phyloP scores from a whole-genome alignment of 1,140 invertebrate genomes.

The Hylaeus volcanicus region DNA sequence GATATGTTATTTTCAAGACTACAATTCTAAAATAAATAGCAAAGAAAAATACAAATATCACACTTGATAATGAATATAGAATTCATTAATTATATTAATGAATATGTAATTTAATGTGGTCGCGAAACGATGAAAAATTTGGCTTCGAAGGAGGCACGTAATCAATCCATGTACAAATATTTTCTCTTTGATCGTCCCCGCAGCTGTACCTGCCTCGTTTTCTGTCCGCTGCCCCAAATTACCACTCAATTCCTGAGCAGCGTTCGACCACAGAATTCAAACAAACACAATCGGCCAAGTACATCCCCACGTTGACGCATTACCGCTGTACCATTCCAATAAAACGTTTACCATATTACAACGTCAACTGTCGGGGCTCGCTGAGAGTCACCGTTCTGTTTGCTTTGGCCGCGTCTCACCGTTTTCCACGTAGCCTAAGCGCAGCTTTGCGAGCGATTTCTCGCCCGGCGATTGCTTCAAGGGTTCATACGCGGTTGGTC shows the following conservation, averaged over 20 bases:
- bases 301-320: conserved; percentile 48
- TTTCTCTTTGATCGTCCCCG: conserved; percentile 12
- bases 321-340: conserved; percentile 41
- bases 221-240: conserved; percentile 23
- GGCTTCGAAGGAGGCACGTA: not conserved
- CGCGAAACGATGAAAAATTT: not conserved
- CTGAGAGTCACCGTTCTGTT: conserved; percentile 51
- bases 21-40: too few species aligned
- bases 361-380: conserved; percentile 46
- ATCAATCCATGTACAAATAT: conserved; percentile 8
- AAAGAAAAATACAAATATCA: too few species aligned
- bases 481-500: conserved; percentile 24
- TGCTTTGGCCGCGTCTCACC: conserved; percentile 61
- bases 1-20: too few species aligned
- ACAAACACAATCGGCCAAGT: conserved; percentile 44
- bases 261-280: conserved; percentile 40
- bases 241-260: conserved; percentile 38
- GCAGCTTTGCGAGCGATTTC: conserved; percentile 46
- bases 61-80: too few species aligned
- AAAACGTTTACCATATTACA: conserved; percentile 64
- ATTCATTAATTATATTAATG: too few species aligned
- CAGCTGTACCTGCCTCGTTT: conserved; percentile 1
- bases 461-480: conserved; percentile 37
- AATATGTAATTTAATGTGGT: too few species aligned
- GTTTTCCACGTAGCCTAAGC: conserved; percentile 31